These are phyloP conservation scores for Isurus oxyrinchus DNA, from an alignment of 2,113 vertebrate species.

Conservation along the genomic window DNA sequence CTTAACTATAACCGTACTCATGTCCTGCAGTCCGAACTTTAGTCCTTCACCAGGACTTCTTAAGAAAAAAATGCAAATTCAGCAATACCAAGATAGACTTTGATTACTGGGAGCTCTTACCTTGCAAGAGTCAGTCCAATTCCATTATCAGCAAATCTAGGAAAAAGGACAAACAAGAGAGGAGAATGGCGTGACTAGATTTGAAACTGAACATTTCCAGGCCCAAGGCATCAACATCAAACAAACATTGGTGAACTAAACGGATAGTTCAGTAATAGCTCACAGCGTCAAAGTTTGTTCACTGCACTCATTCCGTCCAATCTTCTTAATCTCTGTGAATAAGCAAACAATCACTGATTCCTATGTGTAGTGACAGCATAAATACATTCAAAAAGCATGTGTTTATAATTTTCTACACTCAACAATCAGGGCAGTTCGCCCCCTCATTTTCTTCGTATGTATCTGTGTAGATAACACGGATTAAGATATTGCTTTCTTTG, in stretches of 20 bases:
- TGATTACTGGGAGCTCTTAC: conserved; percentile 51
- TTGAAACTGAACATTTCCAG: not conserved
- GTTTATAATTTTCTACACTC: not conserved
- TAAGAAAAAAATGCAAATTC: not conserved
- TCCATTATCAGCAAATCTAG: conserved; percentile 93
- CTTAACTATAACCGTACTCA: not conserved
- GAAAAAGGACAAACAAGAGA: conserved; percentile 41
- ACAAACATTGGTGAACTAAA: not conserved
- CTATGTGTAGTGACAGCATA: not conserved
- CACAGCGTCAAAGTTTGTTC: not conserved
- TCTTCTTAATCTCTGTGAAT: not conserved
- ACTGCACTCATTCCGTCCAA: not conserved
- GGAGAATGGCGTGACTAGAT: not conserved
- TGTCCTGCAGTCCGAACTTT: not conserved
- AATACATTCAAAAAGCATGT: not conserved
- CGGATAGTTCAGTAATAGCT: not conserved
- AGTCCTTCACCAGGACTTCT: not conserved
- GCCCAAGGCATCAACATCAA: not conserved
- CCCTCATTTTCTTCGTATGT: not conserved
- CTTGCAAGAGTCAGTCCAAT: conserved; percentile 91
- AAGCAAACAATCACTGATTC: not conserved
- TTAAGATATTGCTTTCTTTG: not conserved
- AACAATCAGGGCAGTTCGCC: not conserved
- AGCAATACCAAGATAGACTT: not conserved
- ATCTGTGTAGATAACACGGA: not conserved